Evolutionary conservation across 1,140 invertebrate species (phyloP), one percentile per base, ranked within the genome.

Genomic region (Pseudomyrmex flavicornis): DNA sequence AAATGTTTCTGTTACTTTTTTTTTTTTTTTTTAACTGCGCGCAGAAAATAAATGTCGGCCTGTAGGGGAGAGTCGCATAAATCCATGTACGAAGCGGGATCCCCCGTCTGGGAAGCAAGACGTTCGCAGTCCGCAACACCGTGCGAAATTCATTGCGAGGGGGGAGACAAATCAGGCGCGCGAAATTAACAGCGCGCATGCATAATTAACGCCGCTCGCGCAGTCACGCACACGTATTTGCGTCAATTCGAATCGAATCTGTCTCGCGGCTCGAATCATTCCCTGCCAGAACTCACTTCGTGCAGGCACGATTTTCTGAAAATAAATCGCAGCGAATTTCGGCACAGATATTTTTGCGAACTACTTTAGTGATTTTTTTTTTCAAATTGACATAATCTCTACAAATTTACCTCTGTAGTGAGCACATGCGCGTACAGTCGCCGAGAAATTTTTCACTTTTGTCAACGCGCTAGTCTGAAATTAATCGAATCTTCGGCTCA

Each of bases 151-250:
- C 76, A 70, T 80, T 72, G 66, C 76, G 20, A 80, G 44, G 76
- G 54, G 66, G 5, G 76, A 80, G 66, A 80, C 76, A 80, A 80
- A 80, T 80, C 76, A 72, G 76, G 66, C 76, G 76, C 76, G 66
- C 76, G 66, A 72, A 80, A 80, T 80, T 80, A 80, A 80, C 76
- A 80, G 46, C 66, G 76, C 76, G 76, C 54, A 72, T 80, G 76
- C 76, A 80, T 80, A 80, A 80, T 80, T 80, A 80, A 80, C 76
- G 66, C 22, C 5, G 76, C 66, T 80, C 76, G 66, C 76, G 66
- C 76, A 80, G 76, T 80, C 76, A 80, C 76, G 76, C 76, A 80
- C 76, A 80, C 54, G 76, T 46, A 72, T 70, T 61, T 61, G 56
- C 54, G 35, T 72, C 54, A 80, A 72, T 48, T 70, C 76, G 54